Percentiles rank a stretch among this genome's conserved stretches.
Conservation (phyloP, 1,140 invertebrate species). For the Kradibia gibbosae region DNA sequence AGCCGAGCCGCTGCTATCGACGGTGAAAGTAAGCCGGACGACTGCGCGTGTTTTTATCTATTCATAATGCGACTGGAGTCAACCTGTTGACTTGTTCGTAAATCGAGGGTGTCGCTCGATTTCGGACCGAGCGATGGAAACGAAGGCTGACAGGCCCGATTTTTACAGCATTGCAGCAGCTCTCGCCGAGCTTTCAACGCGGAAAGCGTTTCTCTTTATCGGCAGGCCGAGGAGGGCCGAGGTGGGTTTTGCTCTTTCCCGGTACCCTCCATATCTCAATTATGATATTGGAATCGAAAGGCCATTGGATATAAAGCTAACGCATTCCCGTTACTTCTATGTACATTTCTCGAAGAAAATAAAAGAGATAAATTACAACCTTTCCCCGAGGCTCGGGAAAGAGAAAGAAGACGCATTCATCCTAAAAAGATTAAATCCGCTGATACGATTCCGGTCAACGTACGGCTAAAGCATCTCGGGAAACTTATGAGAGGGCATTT, state of each 20-base stretch:
- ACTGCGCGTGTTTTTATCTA: background rate
- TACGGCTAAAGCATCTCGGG: background rate
- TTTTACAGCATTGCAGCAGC: background rate
- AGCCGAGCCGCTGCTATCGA: background rate
- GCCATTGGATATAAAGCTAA: background rate
- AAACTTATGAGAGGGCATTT: background rate
- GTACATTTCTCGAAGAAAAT: background rate
- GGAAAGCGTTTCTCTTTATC: background rate
- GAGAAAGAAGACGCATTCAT: background rate
- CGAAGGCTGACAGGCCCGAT: background rate
- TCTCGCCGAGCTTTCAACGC: background rate
- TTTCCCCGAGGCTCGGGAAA: background rate
- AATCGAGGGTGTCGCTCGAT: background rate
- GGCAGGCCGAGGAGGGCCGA: too few species aligned
- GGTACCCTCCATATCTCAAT: too few species aligned
- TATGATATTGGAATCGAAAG: background rate
- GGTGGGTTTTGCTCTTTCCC: too few species aligned
- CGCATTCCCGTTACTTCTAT: conserved; percentile 2
- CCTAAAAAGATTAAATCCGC: background rate
- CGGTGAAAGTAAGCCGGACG: background rate
- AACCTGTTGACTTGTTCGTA: background rate
- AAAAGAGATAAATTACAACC: background rate
- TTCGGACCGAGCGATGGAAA: background rate
- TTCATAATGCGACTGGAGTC: background rate
- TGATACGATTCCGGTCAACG: background rate